Percentiles rank a stretch among this genome's conserved stretches.
phyloP scores from a whole-genome alignment of 2,113 vertebrate species.

The Fulmarus glacialis region DNA sequence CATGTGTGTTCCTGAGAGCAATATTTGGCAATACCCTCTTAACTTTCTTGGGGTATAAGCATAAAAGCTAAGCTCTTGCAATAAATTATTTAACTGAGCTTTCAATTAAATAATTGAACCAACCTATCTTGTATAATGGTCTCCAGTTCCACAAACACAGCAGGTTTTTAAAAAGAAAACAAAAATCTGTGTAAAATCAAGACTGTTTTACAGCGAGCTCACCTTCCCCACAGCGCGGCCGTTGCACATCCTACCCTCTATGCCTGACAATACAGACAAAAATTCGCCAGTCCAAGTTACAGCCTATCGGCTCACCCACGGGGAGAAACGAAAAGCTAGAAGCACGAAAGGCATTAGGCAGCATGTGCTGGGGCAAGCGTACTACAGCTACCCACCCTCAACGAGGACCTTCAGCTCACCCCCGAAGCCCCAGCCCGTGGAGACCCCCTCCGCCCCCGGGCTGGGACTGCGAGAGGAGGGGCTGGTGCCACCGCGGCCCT shows the following conservation, averaged over 20 bases:
- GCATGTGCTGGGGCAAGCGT: too few species aligned
- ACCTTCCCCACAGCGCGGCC: neutral
- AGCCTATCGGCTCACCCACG: neutral
- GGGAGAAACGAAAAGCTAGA: neutral
- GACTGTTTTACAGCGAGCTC: accelerated
- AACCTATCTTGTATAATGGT: neutral
- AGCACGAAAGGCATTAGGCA: neutral
- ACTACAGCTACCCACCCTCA: neutral
- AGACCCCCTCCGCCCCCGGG: accelerated
- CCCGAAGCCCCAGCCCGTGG: accelerated
- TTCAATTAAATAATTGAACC: neutral
- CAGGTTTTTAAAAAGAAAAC: neutral
- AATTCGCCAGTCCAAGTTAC: neutral
- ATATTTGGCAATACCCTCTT: neutral
- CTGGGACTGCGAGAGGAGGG: neutral
- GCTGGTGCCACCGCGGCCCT: neutral
- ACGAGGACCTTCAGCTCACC: neutral
- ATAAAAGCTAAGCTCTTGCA: neutral
- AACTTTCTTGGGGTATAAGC: neutral
- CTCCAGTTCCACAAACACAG: neutral
- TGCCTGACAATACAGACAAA: neutral
- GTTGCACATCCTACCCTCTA: neutral
- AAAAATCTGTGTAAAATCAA: neutral
- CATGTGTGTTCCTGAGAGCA: neutral
- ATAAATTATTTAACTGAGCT: neutral